Conservation (phyloP, 2,797 vertebrate genomes). For the Rachycentron canadum region DNA sequence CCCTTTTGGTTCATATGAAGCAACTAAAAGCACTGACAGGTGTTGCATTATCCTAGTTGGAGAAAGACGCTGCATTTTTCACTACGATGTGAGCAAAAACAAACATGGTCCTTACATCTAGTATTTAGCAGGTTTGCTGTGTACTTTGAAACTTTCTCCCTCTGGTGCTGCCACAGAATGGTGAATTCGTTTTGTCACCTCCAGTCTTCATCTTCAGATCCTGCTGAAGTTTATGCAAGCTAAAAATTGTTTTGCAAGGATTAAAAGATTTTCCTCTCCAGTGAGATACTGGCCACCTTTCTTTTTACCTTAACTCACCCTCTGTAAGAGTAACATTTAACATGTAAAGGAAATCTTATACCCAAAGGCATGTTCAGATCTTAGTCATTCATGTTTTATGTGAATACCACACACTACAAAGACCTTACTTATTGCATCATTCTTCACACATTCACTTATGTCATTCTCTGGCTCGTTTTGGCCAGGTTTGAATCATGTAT, state of each 20-base stretch:
- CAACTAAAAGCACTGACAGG: not conserved
- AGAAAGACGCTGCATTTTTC: not conserved
- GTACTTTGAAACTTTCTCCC: not conserved
- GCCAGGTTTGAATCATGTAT: slow-evolving; percentile 20
- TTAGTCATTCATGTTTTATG: slow-evolving; percentile 35
- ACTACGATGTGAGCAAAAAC: not conserved
- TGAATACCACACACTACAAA: slow-evolving; percentile 28
- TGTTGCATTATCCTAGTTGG: not conserved
- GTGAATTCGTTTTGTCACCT: slow-evolving; percentile 9
- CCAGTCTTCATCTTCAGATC: not conserved
- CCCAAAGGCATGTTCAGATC: slow-evolving; percentile 38
- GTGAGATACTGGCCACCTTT: not conserved
- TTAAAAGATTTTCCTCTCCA: slow-evolving; percentile 4
- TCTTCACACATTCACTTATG: slow-evolving; percentile 5
- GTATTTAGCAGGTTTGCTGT: not conserved
- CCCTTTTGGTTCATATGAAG: not conserved
- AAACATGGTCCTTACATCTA: not conserved
- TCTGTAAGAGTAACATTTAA: slow-evolving; percentile 22
- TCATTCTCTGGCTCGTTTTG: slow-evolving; percentile 26
- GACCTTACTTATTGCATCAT: slow-evolving; percentile 35
- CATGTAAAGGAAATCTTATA: slow-evolving; percentile 7
- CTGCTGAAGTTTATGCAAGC: not conserved
- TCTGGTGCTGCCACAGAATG: not conserved
- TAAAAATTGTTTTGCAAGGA: not conserved
- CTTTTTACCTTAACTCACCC: slow-evolving; percentile 17